Percentiles rank a stretch among this genome's conserved stretches.
phyloP scores from a whole-genome alignment of 1,140 invertebrate genomes.

The Gonioctena quinquepunctata region DNA sequence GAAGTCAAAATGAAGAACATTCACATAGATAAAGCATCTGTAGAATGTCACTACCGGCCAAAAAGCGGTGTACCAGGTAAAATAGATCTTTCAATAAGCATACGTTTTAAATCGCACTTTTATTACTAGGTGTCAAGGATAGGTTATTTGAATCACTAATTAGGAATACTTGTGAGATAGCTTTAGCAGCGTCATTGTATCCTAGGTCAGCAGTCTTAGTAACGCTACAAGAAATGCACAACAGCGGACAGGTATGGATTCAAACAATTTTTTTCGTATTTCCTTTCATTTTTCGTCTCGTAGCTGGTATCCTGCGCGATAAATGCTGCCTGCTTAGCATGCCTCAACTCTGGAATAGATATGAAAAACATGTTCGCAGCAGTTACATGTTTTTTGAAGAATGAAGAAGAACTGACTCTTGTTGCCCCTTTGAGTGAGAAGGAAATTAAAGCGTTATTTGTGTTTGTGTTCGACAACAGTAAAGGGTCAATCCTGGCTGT shows the following conservation, averaged over 20 bases:
- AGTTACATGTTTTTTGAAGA: constrained; percentile 71
- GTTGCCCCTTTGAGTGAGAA: constrained; percentile 59
- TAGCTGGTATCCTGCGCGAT: constrained; percentile 77
- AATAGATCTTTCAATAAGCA: no score
- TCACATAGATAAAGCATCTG: constrained; percentile 73
- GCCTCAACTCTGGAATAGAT: constrained; percentile 78
- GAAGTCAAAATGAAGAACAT: constrained; percentile 80
- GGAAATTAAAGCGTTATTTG: constrained; percentile 63
- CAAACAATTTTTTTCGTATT: background rate
- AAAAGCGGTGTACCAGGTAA: constrained; percentile 76
- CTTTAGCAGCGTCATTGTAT: constrained; percentile 70
- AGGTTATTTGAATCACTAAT: constrained; percentile 77
- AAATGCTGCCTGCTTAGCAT: constrained; percentile 80
- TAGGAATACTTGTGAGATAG: constrained; percentile 74
- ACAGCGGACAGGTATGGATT: constrained; percentile 74
- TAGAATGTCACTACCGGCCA: constrained; percentile 78
- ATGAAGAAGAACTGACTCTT: constrained; percentile 66
- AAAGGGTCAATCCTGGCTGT: constrained; percentile 67
- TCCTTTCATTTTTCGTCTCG: constrained; percentile 23
- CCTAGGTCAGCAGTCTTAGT: constrained; percentile 78
- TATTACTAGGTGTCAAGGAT: constrained; percentile 63
- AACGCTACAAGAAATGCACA: constrained; percentile 85
- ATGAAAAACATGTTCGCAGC: constrained; percentile 83
- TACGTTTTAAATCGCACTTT: background rate
- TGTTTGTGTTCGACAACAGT: constrained; percentile 72